phyloP scores from a whole-genome alignment of 2,113 vertebrate species.

The Pipa parva region DNA sequence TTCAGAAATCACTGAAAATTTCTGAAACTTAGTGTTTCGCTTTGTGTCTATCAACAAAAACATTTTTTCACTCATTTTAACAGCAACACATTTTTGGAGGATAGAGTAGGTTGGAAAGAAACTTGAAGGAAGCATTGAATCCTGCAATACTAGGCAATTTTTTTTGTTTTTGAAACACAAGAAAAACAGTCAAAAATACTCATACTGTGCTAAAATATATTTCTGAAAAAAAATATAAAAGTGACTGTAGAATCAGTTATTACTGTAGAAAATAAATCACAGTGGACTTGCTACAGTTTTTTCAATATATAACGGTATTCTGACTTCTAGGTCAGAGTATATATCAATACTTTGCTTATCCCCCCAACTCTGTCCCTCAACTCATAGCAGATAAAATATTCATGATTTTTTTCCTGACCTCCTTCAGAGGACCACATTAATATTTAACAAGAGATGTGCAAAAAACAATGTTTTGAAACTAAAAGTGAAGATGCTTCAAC shows the following conservation, averaged over 20 bases:
- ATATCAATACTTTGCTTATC: slow-evolving; percentile 34
- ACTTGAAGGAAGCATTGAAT: no score
- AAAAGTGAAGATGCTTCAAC: slow-evolving; percentile 23
- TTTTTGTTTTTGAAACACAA: no score
- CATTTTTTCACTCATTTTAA: no score
- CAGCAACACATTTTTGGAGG: no score
- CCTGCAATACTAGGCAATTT: no score
- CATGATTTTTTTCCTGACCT: slow-evolving; percentile 30
- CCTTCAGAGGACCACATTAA: slow-evolving; percentile 38
- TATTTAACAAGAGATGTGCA: slow-evolving; percentile 35
- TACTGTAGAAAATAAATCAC: slow-evolving; percentile 1
- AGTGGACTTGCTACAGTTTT: slow-evolving; percentile 6
- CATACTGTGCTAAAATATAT: no score
- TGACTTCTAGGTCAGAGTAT: slow-evolving; percentile 29
- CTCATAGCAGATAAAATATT: slow-evolving; percentile 35
- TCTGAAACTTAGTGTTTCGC: no score
- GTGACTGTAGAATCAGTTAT: background rate
- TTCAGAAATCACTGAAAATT: no score
- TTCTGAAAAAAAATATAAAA: no score
- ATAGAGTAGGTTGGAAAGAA: no score
- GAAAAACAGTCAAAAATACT: no score
- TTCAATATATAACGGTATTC: slow-evolving; percentile 15
- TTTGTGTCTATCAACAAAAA: no score
- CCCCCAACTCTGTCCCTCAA: slow-evolving; percentile 20
- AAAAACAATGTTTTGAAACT: slow-evolving; percentile 32